These are phyloP conservation scores for Pollachius pollachius DNA, from an alignment of 2,113 vertebrate genomes.

Conservation along the genomic window DNA sequence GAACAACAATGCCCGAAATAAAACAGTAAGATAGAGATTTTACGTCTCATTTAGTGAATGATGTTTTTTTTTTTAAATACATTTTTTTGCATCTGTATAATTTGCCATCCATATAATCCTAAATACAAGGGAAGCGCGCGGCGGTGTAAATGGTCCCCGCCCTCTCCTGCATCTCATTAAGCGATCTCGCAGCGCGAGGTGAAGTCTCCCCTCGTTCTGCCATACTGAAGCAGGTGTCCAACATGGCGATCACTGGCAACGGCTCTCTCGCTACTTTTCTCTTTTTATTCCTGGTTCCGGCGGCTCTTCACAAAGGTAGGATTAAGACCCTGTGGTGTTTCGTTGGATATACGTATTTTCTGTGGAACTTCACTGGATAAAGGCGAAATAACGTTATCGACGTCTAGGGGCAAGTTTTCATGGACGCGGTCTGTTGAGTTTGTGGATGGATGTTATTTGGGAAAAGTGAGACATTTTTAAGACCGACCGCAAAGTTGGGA, in stretches of 20 bases:
- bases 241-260: constrained; percentile 86
- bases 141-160: constrained; percentile 21
- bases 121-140: too few relatives aligned
- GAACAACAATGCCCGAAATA: too few relatives aligned
- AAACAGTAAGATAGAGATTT: too few relatives aligned
- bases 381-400: constrained; percentile 6
- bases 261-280: constrained; percentile 79
- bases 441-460: constrained; percentile 26
- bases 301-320: constrained; percentile 85
- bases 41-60: too few relatives aligned
- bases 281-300: constrained; percentile 77
- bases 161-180: constrained; percentile 75
- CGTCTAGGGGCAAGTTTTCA: constrained; percentile 3
- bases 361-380: constrained; percentile 11
- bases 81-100: too few relatives aligned
- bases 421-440: constrained; percentile 28
- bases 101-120: too few relatives aligned
- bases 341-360: constrained; percentile 17
- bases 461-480: constrained; percentile 14
- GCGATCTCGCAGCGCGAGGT: constrained; percentile 67
- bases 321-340: neutral
- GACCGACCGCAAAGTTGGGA: constrained; percentile 57
- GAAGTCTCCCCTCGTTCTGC: constrained; percentile 70
- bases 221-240: constrained; percentile 94
- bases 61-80: too few relatives aligned